phyloP scores from a whole-genome alignment of 2,113 vertebrate genomes.

The Oostethus manadensis region DNA sequence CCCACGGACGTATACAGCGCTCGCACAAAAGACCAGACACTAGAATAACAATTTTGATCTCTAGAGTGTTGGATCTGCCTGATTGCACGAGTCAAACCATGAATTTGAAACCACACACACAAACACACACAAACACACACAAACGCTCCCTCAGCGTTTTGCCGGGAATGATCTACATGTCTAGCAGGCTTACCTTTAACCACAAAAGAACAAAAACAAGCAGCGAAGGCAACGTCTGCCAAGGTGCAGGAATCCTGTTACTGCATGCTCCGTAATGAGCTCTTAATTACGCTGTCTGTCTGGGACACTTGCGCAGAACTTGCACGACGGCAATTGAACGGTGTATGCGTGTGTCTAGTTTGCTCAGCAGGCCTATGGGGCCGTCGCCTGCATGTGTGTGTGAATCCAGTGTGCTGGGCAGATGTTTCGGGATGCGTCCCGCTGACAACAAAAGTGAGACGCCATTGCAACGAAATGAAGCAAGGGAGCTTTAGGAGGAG shows the following conservation, averaged over 20 bases:
- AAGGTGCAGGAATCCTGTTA: conserved; percentile 62
- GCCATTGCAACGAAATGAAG: conserved; percentile 61
- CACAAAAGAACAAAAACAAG: conserved; percentile 65
- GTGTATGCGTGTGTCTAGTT: conserved; percentile 33
- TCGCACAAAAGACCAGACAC: conserved; percentile 52
- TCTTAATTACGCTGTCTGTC: conserved; percentile 74
- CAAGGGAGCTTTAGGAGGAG: conserved; percentile 51
- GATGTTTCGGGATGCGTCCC: conserved; percentile 50
- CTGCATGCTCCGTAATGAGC: conserved; percentile 72
- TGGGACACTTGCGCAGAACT: conserved; percentile 50
- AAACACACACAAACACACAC: conserved; percentile 14
- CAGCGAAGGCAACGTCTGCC: conserved; percentile 58
- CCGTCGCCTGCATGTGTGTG: conserved; percentile 32
- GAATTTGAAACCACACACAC: conserved; percentile 38
- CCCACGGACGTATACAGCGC: conserved; percentile 49
- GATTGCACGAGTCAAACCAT: conserved; percentile 56
- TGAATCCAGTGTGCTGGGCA: conserved; percentile 35
- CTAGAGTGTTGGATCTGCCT: conserved; percentile 63
- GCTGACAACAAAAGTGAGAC: conserved; percentile 57
- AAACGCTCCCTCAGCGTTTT: conserved; percentile 39
- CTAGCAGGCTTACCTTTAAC: conserved; percentile 69
- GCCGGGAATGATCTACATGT: conserved; percentile 60
- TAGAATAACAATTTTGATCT: conserved; percentile 63
- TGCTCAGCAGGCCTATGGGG: conserved; percentile 39
- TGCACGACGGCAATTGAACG: conserved; percentile 54